Base-by-base conservation (phyloP, 2,888 invertebrate genomes). In the Eumacrocentrus americanus region DNA sequence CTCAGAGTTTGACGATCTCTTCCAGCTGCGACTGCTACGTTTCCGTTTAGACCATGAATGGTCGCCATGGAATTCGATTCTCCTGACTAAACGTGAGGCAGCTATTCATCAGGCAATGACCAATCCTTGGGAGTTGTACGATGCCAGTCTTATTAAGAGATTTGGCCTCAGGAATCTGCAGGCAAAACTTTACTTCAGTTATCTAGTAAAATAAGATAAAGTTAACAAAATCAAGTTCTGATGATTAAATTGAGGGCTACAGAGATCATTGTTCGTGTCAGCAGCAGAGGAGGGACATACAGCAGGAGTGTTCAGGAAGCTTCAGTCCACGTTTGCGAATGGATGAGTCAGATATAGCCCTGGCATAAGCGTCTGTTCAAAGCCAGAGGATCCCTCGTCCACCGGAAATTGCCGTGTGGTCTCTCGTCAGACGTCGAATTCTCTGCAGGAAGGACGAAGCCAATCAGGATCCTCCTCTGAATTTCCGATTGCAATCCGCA, bases 21-120 rank as follows among this genome's bases (percentile, higher is more conserved):
- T 87, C 51, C 87, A 90, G 68, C 83, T 96, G 61, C 83, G 88
- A 72, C 81, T 96, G 62, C 89, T 89, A 58, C 87, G 95, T 16
- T 95, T 95, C 91, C 84, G 88, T 66, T 85, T 85, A 29, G 83
- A 87, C 37, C 84, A 88, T 64, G 91, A 91, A 68, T 97, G 96
- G 96, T 87, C 94, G 0, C 96, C 96, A 0, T 97, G 97, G 96
- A 97, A 97, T 79, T 93, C 92, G 75, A 86, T 96, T 67, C 83
- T 95, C 38, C 83, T 96, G 1, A 95, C 95, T 0, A 86, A 88
- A 51, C 87, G 88, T 61, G 95, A 96, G 81, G 89, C 91, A 61
- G 87, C 88, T 54, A 87, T 89, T 60, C 95, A 96, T 79, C 82
- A 88, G 61, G 87, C 87, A 68, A 81, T 94, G 60, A 34, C 55